phyloP scores from a whole-genome alignment of 2,113 vertebrate species.

The Thinocorus orbignyianus region DNA sequence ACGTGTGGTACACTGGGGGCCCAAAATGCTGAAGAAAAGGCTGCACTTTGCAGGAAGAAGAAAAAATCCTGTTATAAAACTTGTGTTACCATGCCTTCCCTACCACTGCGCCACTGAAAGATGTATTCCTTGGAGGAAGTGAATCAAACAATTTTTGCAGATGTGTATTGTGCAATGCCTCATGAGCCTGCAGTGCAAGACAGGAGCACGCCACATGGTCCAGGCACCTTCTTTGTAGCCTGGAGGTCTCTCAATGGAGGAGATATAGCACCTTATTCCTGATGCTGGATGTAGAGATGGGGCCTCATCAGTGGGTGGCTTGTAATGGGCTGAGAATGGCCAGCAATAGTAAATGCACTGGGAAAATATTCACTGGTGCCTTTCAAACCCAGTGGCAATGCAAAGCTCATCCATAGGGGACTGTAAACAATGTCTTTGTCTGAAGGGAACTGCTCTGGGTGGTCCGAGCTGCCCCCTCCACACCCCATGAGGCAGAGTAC shows the following conservation, averaged over 20 bases:
- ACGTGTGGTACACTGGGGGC: fast-evolving
- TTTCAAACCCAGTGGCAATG: neutral
- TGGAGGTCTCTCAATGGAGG: neutral
- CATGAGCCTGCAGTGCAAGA: fast-evolving
- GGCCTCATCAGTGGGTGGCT: fast-evolving
- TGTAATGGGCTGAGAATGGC: neutral
- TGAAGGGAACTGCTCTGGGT: fast-evolving
- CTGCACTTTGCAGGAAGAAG: neutral
- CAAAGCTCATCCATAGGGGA: neutral
- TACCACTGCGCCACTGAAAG: neutral
- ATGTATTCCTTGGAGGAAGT: neutral
- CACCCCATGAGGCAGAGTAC: fast-evolving
- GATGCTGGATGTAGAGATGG: neutral
- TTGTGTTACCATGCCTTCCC: neutral
- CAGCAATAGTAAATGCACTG: neutral
- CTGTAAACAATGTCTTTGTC: neutral
- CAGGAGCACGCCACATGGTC: fast-evolving
- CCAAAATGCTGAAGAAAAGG: neutral
- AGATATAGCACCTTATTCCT: fast-evolving
- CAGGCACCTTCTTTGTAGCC: neutral
- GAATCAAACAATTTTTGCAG: neutral
- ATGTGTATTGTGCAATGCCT: fast-evolving
- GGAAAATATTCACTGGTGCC: neutral
- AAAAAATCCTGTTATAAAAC: neutral
- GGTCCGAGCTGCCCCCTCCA: fast-evolving